Conservation (phyloP, 2,797 vertebrate genomes). For the Anniella stebbinsi region DNA sequence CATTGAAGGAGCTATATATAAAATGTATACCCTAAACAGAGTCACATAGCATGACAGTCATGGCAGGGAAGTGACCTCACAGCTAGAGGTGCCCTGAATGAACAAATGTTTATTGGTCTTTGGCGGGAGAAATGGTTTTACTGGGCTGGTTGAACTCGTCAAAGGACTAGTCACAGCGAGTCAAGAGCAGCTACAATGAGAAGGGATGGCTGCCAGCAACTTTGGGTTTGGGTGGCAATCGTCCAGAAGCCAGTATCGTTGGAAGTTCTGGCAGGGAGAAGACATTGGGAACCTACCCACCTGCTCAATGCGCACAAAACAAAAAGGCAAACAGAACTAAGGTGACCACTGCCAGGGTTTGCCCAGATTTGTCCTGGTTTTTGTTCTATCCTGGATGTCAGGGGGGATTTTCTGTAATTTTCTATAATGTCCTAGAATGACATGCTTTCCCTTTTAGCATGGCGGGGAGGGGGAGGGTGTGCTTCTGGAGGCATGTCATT, state of each 20-base stretch:
- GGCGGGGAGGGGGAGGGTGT: too few relatives aligned
- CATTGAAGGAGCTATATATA: slow-evolving; percentile 41
- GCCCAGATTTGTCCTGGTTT: too few relatives aligned
- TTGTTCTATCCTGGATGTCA: too few relatives aligned
- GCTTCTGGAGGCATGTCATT: too few relatives aligned
- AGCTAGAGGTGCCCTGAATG: background rate
- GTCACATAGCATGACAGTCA: background rate
- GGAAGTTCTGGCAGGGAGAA: background rate
- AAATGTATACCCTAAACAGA: slow-evolving; percentile 3
- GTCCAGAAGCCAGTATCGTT: accelerated
- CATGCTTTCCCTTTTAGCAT: too few relatives aligned
- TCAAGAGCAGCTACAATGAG: background rate
- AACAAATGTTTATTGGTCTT: slow-evolving; percentile 9
- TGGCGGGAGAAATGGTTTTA: background rate
- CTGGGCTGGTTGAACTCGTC: background rate
- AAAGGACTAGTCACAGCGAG: background rate
- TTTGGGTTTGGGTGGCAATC: background rate
- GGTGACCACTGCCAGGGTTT: too few relatives aligned
- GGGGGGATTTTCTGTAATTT: too few relatives aligned
- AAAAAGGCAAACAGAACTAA: background rate
- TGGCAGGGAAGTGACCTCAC: slow-evolving; percentile 3
- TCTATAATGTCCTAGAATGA: too few relatives aligned
- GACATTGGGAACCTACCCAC: too few relatives aligned
- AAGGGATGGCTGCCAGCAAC: background rate
- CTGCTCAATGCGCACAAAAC: too few relatives aligned